phyloP scores from a whole-genome alignment of 2,888 invertebrate genomes.

The Limenitis camilla region DNA sequence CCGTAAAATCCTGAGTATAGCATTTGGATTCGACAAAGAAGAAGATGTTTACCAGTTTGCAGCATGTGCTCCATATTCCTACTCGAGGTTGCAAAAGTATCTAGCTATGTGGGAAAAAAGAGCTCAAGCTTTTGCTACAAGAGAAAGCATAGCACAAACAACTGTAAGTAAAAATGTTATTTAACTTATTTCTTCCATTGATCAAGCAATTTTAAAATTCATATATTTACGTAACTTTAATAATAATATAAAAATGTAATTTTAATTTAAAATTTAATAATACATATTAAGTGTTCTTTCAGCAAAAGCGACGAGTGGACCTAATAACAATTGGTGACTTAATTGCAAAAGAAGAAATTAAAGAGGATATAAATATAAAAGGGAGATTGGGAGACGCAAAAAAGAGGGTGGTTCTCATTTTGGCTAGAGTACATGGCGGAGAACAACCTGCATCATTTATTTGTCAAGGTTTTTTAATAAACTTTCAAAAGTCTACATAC shows the following conservation, averaged over 20 bases:
- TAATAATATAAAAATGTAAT: too few species aligned
- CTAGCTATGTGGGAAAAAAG: conserved; percentile 81
- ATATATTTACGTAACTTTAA: neutral
- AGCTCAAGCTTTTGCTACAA: conserved; percentile 76
- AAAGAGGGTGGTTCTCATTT: conserved; percentile 83
- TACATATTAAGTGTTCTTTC: conserved; percentile 6
- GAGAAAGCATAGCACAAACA: conserved; percentile 80
- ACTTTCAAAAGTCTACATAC: neutral
- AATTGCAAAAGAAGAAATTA: conserved; percentile 45
- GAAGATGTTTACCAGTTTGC: conserved; percentile 97
- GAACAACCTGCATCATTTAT: conserved; percentile 96
- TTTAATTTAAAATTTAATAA: too few species aligned
- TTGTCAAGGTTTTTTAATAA: conserved; percentile 82
- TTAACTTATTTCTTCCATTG: neutral
- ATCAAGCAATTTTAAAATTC: neutral
- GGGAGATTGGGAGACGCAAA: conserved; percentile 68
- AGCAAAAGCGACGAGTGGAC: conserved; percentile 95
- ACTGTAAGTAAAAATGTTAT: conserved; percentile 37
- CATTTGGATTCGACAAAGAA: conserved; percentile 95
- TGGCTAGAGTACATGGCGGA: conserved; percentile 93
- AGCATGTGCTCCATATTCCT: conserved; percentile 96
- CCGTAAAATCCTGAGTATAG: conserved; percentile 93
- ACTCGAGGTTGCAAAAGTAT: conserved; percentile 90
- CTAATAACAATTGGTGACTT: conserved; percentile 85
- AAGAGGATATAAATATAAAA: conserved; percentile 54